A percentile compares a stretch with the other conserved stretches of the same genome.
Evolutionary conservation across 2,888 invertebrate species (phyloP).

Genomic region (Marasmarcha lunaedactyla): DNA sequence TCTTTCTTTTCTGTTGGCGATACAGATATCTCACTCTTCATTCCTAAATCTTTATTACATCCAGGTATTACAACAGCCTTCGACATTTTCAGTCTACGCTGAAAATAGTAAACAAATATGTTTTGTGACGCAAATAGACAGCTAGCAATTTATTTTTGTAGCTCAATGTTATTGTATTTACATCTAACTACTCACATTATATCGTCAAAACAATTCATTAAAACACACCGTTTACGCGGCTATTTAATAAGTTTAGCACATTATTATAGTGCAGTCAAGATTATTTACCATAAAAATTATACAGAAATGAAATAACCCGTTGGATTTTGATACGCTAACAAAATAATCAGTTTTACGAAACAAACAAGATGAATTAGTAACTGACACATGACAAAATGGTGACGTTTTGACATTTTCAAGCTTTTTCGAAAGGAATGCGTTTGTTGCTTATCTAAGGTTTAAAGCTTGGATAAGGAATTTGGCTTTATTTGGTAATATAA

Average conservation of each 20-base stretch:
- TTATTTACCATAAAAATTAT: neutral
- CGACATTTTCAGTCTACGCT: constrained; percentile 46
- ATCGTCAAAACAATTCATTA: constrained; percentile 35
- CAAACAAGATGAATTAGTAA: neutral
- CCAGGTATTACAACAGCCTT: constrained; percentile 54
- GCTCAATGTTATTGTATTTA: constrained; percentile 9
- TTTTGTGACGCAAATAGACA: constrained; percentile 54
- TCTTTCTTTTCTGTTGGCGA: constrained; percentile 52
- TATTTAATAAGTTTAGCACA: constrained; percentile 26
- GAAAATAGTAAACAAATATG: constrained; percentile 51
- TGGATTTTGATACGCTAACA: neutral
- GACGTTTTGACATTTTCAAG: constrained; percentile 25
- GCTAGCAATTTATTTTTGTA: constrained; percentile 46
- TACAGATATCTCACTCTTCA: constrained; percentile 46
- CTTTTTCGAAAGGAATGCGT: no score
- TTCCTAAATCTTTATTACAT: constrained; percentile 45
- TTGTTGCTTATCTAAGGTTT: no score
- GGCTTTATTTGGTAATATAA: no score
- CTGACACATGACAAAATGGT: constrained; percentile 12
- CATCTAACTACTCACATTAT: neutral
- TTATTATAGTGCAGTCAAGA: constrained; percentile 14
- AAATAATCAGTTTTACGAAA: neutral
- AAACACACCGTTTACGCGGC: constrained; percentile 24
- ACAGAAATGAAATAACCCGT: constrained; percentile 1
- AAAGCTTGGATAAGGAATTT: no score